Conservation (phyloP, 2,888 invertebrate species). For the Andrena haemorrhoa region DNA sequence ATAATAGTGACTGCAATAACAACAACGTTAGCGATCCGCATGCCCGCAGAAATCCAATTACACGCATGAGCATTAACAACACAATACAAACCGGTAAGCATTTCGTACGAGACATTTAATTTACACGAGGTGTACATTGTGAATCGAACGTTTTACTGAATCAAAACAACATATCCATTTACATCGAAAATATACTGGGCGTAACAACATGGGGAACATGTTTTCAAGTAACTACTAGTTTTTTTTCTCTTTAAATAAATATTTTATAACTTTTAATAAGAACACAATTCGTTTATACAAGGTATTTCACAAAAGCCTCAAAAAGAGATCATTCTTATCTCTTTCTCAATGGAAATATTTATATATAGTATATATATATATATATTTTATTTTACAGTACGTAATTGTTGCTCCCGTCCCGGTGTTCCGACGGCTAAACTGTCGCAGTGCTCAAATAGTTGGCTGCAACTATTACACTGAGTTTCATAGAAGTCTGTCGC, state of each 20-base stretch:
- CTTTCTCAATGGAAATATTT: conserved; percentile 70
- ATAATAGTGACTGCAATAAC: conserved; percentile 43
- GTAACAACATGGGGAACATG: conserved; percentile 44
- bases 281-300: conserved; percentile 72
- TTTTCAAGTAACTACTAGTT: conserved; percentile 41
- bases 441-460: conserved; percentile 40
- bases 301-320: conserved; percentile 67
- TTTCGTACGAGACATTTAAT: conserved; percentile 44
- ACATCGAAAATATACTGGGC: conserved; percentile 44
- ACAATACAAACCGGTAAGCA: conserved; percentile 42
- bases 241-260: conserved; percentile 47
- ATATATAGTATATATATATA: conserved; percentile 3
- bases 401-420: conserved; percentile 32
- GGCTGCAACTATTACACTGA: conserved; percentile 49
- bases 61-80: conserved; percentile 49
- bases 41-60: conserved; percentile 42
- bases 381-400: conserved; percentile 49
- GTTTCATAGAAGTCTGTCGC: conserved; percentile 60
- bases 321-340: conserved; percentile 68
- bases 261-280: conserved; percentile 65
- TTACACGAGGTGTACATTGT: conserved; percentile 45
- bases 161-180: conserved; percentile 50
- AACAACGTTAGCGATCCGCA: conserved; percentile 57
- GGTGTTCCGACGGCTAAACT: conserved; percentile 29
- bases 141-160: conserved; percentile 51